Evolutionary conservation across 2,888 invertebrate genomes (phyloP), one percentile per base, ranked within the genome.

Genomic region (Tinea semifulvella): DNA sequence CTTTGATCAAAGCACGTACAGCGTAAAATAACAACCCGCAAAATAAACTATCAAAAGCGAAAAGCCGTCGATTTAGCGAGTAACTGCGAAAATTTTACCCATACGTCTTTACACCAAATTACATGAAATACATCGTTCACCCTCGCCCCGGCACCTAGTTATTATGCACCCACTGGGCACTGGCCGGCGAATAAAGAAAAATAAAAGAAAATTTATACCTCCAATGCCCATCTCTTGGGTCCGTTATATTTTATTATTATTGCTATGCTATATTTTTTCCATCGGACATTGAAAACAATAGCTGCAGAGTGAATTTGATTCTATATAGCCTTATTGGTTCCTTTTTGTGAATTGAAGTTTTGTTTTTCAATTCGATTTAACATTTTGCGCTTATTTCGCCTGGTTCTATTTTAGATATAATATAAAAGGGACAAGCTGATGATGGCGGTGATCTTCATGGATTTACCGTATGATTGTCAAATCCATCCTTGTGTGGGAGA

Each of bases 221-320:
- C 53, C 43, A 43, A 47, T 49, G 43, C 16, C 43, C 43, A 28
- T 19, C 40, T 36, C 36, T 35, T 49, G 50, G 51, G 52, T 44
- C 66, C 64, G 70, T 72, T 74, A 72, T 74, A 60, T 68, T 74
- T 74, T 74, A 74, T 72, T 71, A 72, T 72, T 74, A 74, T 72
- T 48, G 58, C 59, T 64, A 61, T 63, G 57, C 64, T 45, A 50
- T 51, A 49, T 60, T 64, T 58, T 63, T 60, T 58, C 56, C 50
- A n/a, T 40, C 40, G 40, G 11, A 22, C 62, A 64, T 63, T 64
- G 63, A 61, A 62, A 61, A 57, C 53, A 57, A 56, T 51, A 49
- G 36, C 17, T 13, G 14, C 16, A 7, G 36, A 18, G 16, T n/a
- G 18, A 18, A 36, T 36, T 36, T 18, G 4, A 36, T 36, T 36